Evolutionary conservation across 2,113 vertebrate species (phyloP).

Genomic region (Circaetus cinerascens): DNA sequence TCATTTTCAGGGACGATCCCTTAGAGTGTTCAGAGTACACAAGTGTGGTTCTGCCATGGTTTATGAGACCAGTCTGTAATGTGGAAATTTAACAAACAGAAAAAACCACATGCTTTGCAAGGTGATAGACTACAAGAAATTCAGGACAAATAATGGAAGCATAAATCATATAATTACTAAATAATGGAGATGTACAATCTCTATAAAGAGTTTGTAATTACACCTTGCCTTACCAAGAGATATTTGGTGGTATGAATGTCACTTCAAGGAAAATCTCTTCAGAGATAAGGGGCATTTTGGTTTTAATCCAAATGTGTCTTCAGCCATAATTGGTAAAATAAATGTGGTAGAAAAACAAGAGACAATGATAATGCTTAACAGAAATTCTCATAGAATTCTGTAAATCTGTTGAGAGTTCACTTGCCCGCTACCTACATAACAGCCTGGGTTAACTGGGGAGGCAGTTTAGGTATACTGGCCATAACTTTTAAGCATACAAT

Average conservation of each 20-base stretch:
- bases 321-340: neutral
- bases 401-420: neutral
- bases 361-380: neutral
- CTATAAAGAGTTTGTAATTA: neutral
- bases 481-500: neutral
- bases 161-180: neutral
- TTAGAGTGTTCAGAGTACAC: neutral
- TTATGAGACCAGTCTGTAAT: neutral
- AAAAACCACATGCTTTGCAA: neutral
- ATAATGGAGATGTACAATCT: neutral
- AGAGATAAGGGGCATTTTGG: neutral
- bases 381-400: neutral
- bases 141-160: neutral
- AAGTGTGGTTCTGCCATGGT: neutral
- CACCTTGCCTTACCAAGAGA: neutral
- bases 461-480: neutral
- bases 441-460: neutral
- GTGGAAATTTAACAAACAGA: neutral
- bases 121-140: neutral
- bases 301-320: neutral
- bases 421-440: accelerated
- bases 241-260: neutral
- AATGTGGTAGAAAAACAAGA: neutral
- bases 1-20: neutral
- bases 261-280: neutral